Percentiles rank a stretch among this genome's conserved stretches.
phyloP scores from a whole-genome alignment of 2,113 vertebrate genomes.

The Choloepus hoffmanni region DNA sequence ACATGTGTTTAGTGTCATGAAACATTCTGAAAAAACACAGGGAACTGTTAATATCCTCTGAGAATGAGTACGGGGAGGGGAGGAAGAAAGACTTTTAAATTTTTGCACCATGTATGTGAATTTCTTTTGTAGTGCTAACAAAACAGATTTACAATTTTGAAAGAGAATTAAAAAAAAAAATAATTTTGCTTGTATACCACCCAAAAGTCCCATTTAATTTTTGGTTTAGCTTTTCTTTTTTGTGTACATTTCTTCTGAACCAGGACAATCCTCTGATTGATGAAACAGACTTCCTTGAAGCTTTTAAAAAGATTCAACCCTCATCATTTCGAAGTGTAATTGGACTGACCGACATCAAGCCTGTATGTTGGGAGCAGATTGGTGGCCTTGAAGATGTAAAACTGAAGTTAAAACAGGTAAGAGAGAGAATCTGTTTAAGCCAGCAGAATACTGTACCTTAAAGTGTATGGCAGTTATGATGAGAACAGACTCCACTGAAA shows the following conservation, averaged over 20 bases:
- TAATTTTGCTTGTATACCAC: neutral
- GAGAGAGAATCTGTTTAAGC: neutral
- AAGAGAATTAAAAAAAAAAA: neutral
- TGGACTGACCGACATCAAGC: constrained; percentile 91
- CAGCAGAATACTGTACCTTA: neutral
- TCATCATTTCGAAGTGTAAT: constrained; percentile 92
- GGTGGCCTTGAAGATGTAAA: constrained; percentile 97
- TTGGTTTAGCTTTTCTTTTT: constrained; percentile 34
- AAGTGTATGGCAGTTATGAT: neutral
- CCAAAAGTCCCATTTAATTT: neutral
- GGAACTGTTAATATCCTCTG: neutral
- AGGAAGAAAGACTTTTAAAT: neutral
- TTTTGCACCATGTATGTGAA: neutral
- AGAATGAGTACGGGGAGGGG: neutral
- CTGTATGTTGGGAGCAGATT: constrained; percentile 94
- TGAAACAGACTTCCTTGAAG: constrained; percentile 90
- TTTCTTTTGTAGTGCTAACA: constrained; percentile 29
- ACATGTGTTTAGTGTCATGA: neutral
- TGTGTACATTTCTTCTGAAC: constrained; percentile 84
- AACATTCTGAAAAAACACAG: neutral
- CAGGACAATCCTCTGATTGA: constrained; percentile 80
- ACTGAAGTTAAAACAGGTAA: constrained; percentile 94
- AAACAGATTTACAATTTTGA: constrained; percentile 16
- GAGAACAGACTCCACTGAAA: neutral
- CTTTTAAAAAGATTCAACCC: constrained; percentile 92